Percentiles rank a stretch among this genome's conserved stretches.
Evolutionary conservation across 2,113 vertebrate genomes (phyloP).

Genomic region (Peromyscus californicus): DNA sequence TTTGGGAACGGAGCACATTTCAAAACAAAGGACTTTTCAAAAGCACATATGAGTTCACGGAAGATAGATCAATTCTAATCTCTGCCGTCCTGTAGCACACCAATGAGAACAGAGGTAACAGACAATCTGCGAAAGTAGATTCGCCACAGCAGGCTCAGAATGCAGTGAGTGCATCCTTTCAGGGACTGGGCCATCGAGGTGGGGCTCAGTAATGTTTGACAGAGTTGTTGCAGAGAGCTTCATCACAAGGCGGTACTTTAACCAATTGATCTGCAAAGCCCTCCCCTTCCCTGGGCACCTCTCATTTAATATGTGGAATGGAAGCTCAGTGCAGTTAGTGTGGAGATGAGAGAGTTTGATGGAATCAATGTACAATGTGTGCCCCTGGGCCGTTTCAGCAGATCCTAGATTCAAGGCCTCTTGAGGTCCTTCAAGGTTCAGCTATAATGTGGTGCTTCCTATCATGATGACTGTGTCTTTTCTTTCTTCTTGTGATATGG

Average conservation of each 20-base stretch:
- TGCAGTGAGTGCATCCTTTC: no score
- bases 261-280: background rate
- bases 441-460: background rate
- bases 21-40: background rate
- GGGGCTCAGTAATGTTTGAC: background rate
- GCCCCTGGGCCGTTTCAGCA: background rate
- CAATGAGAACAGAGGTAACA: background rate
- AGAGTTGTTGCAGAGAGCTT: background rate
- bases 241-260: background rate
- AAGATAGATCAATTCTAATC: background rate
- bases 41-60: background rate
- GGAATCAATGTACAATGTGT: background rate
- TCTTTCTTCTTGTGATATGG: background rate
- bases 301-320: background rate
- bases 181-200: fast-evolving
- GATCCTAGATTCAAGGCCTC: background rate
- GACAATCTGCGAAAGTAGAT: background rate
- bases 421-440: background rate
- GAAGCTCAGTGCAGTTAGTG: background rate
- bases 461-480: background rate
- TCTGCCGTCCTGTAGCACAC: background rate
- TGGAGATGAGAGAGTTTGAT: background rate
- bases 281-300: background rate
- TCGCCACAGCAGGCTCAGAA: background rate
- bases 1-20: background rate